phyloP scores from a whole-genome alignment of 2,113 vertebrate species.

The Odontophorus gujanensis region DNA sequence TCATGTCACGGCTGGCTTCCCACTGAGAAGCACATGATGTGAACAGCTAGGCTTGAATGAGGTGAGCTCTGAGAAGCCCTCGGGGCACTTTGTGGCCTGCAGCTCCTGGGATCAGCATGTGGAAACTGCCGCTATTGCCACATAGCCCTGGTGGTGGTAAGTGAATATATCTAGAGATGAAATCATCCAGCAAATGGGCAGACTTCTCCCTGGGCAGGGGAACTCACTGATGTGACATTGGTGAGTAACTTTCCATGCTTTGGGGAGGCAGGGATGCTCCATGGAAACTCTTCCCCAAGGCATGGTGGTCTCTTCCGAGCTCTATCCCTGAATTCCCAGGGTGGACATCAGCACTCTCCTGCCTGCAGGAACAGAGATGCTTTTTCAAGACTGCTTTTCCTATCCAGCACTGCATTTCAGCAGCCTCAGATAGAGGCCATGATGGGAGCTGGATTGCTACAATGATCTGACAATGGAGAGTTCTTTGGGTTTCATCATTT shows the following conservation, averaged over 20 bases:
- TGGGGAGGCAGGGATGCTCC: neutral
- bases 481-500: too few species aligned
- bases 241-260: neutral
- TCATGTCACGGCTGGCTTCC: neutral
- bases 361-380: neutral
- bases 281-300: neutral
- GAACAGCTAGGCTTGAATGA: neutral
- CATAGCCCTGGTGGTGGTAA: neutral
- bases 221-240: neutral
- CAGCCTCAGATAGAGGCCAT: neutral
- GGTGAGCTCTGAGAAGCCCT: neutral
- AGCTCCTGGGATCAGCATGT: neutral
- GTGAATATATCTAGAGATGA: neutral
- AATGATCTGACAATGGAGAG: too few species aligned
- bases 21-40: rapidly evolving
- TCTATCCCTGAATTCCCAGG: neutral
- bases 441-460: neutral
- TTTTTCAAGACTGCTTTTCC: neutral
- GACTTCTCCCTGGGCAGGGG: neutral
- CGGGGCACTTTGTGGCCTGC: neutral
- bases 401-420: neutral
- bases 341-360: neutral
- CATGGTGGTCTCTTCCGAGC: neutral
- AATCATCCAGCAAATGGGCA: neutral
- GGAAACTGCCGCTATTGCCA: neutral